Conservation (phyloP, 2,797 vertebrate species). For the Oryzias sinensis region DNA sequence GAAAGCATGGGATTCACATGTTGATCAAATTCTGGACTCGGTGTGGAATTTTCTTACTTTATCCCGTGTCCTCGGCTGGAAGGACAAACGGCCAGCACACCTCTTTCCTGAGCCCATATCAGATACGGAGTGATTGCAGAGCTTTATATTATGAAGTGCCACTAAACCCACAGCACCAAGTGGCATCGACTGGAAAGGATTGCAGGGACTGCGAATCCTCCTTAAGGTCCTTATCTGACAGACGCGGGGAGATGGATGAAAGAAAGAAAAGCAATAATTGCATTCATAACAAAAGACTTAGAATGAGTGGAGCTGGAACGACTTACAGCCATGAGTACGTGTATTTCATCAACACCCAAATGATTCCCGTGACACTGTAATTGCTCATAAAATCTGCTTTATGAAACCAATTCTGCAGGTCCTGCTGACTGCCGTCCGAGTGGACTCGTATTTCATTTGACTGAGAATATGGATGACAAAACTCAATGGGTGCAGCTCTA, state of each 20-base stretch:
- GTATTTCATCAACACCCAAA: conserved; percentile 56
- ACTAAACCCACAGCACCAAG: conserved; percentile 51
- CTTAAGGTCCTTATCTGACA: conserved; percentile 66
- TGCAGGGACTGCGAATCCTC: conserved; percentile 46
- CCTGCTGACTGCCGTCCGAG: background rate
- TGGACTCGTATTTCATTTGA: background rate
- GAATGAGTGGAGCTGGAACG: conserved; percentile 52
- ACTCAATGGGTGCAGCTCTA: background rate
- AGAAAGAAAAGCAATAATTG: conserved; percentile 62
- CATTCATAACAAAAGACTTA: conserved; percentile 62
- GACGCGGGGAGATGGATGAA: conserved; percentile 50
- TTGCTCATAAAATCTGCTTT: conserved; percentile 39
- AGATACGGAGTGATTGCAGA: conserved; percentile 56
- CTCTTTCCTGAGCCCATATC: conserved; percentile 28
- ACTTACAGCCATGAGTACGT: conserved; percentile 38
- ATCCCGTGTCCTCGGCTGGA: background rate
- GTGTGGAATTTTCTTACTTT: too few species aligned
- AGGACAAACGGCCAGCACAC: conserved; percentile 16
- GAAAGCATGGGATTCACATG: too few species aligned
- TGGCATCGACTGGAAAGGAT: conserved; percentile 65
- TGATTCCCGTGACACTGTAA: conserved; percentile 41
- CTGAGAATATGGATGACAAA: background rate
- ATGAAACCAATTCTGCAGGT: conserved; percentile 13
- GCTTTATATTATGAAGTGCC: conserved; percentile 61
- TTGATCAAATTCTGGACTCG: too few species aligned